A percentile compares a stretch with the other conserved stretches of the same genome.
phyloP scores from a whole-genome alignment of 2,113 vertebrate species.

The Craseonycteris thonglongyai region DNA sequence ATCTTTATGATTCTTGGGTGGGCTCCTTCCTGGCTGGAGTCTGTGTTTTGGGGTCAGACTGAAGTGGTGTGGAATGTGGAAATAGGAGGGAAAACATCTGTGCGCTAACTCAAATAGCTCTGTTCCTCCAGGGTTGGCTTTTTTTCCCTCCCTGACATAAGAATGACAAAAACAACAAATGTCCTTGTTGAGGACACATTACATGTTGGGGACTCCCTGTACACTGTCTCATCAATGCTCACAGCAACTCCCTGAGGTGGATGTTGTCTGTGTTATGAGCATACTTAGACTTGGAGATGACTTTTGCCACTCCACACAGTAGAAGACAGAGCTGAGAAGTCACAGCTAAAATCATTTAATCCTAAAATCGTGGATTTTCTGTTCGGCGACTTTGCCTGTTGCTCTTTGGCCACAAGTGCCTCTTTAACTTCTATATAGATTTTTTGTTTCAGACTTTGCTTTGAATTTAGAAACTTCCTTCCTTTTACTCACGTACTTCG shows the following conservation, averaged over 20 bases:
- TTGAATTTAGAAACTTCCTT: neutral
- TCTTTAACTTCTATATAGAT: neutral
- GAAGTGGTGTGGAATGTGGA: conserved; percentile 63
- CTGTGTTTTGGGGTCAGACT: conserved; percentile 62
- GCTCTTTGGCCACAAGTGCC: neutral
- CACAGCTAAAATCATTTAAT: neutral
- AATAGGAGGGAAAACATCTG: conserved; percentile 62
- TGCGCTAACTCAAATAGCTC: conserved; percentile 31
- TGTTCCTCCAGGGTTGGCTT: neutral
- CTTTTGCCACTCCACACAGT: neutral
- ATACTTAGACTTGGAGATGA: neutral
- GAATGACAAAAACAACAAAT: neutral
- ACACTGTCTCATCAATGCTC: neutral
- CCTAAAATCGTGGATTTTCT: neutral
- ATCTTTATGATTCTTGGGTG: conserved; percentile 66
- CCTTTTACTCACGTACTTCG: neutral
- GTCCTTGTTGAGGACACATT: neutral
- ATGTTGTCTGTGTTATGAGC: neutral
- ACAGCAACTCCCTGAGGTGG: neutral
- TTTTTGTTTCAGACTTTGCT: conserved; percentile 3
- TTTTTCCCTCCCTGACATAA: neutral
- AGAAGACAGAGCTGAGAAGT: neutral
- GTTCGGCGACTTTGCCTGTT: neutral
- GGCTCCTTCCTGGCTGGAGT: conserved; percentile 59
- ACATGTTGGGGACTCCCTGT: neutral